phyloP scores from a whole-genome alignment of 1,140 invertebrate species.

The Scaptomyza hsui region DNA sequence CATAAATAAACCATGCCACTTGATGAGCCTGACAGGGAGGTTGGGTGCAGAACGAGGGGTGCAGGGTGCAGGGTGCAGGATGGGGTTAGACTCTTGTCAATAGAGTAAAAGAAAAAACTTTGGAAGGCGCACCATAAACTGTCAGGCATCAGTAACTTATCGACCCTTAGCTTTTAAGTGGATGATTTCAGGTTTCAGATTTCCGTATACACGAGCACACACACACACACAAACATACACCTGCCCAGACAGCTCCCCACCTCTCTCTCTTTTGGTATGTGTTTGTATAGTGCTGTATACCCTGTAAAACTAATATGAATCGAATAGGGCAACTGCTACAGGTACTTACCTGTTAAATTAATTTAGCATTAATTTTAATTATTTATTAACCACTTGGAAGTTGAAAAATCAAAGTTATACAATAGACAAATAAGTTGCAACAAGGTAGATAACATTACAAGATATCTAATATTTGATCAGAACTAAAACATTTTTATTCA shows the following conservation, averaged over 20 bases:
- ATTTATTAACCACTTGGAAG: too few relatives aligned
- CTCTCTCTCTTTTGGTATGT: neutral
- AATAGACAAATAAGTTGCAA: too few relatives aligned
- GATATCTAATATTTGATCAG: too few relatives aligned
- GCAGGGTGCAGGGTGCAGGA: neutral
- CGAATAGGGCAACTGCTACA: too few relatives aligned
- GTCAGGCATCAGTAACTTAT: constrained; percentile 81
- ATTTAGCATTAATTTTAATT: too few relatives aligned
- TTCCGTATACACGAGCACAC: constrained; percentile 43
- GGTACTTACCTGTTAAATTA: too few relatives aligned
- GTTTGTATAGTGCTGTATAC: neutral
- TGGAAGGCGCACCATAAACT: constrained; percentile 59
- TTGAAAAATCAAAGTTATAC: too few relatives aligned
- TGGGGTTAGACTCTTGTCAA: constrained; percentile 21
- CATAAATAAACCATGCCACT: constrained; percentile 65
- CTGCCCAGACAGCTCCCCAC: constrained; percentile 34
- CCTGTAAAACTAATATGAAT: neutral
- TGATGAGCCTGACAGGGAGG: constrained; percentile 32
- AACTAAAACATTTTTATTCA: neutral
- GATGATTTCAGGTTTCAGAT: constrained; percentile 78
- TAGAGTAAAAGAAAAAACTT: constrained; percentile 36
- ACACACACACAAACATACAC: constrained; percentile 11
- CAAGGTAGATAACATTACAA: too few relatives aligned
- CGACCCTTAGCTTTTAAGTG: constrained; percentile 81
- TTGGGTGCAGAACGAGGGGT: neutral